Conservation (phyloP, 2,113 vertebrate species). For the Charadrius vociferus region DNA sequence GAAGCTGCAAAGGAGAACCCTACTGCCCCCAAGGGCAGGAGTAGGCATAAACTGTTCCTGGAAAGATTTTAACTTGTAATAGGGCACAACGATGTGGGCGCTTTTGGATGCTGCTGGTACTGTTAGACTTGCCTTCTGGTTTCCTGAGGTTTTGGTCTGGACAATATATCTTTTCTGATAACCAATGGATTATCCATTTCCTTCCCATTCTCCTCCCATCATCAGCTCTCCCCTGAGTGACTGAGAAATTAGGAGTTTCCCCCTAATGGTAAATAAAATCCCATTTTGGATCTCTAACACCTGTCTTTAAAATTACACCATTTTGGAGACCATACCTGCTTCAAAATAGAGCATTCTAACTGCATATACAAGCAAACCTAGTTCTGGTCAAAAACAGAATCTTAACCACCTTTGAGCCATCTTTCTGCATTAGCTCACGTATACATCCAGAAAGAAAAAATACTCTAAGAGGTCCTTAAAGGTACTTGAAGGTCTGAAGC, state of each 20-base stretch:
- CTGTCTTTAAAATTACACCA: background rate
- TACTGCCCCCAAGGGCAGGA: background rate
- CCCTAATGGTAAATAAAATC: background rate
- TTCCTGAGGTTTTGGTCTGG: background rate
- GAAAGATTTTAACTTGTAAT: background rate
- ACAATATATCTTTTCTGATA: background rate
- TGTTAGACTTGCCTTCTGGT: background rate
- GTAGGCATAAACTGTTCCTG: background rate
- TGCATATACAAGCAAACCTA: background rate
- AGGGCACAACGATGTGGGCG: fast-evolving
- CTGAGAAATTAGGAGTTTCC: background rate
- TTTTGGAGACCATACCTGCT: background rate
- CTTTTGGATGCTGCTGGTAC: background rate
- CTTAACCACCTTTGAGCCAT: background rate
- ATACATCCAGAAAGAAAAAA: background rate
- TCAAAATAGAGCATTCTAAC: background rate
- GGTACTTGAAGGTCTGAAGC: background rate
- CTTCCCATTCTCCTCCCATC: background rate
- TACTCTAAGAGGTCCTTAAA: background rate
- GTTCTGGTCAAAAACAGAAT: background rate
- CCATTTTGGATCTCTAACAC: background rate
- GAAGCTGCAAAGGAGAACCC: background rate
- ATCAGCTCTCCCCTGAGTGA: background rate
- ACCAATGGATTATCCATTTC: background rate
- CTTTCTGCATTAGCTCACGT: background rate